phyloP scores from a whole-genome alignment of 2,888 invertebrate species.

The Apomyelois bistriatella region DNA sequence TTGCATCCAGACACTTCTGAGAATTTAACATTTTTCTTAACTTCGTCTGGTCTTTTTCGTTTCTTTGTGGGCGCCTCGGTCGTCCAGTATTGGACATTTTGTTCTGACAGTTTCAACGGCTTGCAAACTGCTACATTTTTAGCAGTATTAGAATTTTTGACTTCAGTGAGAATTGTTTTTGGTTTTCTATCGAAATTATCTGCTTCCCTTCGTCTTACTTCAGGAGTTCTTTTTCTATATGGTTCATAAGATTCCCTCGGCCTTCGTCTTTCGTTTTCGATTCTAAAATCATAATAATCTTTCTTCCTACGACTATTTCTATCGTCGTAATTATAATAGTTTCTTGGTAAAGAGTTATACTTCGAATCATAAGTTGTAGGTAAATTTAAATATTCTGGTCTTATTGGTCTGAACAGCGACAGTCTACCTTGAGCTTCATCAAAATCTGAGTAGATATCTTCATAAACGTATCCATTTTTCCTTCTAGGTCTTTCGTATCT shows the following conservation, averaged over 20 bases:
- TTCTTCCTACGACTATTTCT: constrained; percentile 52
- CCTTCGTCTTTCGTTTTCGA: constrained; percentile 48
- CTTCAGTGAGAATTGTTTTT: constrained; percentile 22
- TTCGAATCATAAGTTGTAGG: constrained; percentile 62
- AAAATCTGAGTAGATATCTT: constrained; percentile 75
- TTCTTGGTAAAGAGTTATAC: constrained; percentile 69
- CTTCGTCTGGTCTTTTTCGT: constrained; percentile 57
- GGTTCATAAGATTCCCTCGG: constrained; percentile 51
- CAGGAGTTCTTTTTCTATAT: constrained; percentile 36
- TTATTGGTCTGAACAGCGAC: constrained; percentile 70
- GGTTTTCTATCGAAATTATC: constrained; percentile 19
- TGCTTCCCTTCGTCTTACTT: constrained; percentile 25
- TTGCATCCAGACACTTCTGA: constrained; percentile 74
- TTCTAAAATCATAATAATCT: constrained; percentile 71
- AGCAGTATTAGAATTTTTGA: constrained; percentile 24
- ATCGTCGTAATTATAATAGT: constrained; percentile 60
- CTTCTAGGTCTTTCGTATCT: constrained; percentile 53
- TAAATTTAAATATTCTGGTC: constrained; percentile 70
- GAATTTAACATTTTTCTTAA: constrained; percentile 73
- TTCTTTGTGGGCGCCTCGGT: constrained; percentile 53
- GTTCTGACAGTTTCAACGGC: constrained; percentile 60
- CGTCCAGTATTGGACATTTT: constrained; percentile 67
- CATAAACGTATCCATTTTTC: constrained; percentile 71
- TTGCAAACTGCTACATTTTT: constrained; percentile 72
- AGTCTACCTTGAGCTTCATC: constrained; percentile 71